Evolutionary conservation across 2,113 vertebrate species (phyloP), one percentile per base, ranked within the genome.

Genomic region (Dinomys branickii): DNA sequence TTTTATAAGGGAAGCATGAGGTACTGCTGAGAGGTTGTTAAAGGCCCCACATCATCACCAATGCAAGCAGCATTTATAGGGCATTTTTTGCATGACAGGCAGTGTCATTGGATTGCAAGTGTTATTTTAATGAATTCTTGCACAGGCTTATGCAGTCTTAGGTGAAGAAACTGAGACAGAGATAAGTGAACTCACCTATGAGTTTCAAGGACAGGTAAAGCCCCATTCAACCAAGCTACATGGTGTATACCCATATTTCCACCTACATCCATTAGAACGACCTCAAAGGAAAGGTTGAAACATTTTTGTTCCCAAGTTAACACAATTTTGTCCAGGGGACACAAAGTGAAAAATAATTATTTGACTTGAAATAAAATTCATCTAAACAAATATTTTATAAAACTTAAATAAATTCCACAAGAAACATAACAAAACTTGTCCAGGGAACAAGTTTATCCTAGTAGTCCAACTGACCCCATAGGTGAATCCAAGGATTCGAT

Each of bases 381-480:
- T 52, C 73, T 86, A 77, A 95, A 61, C 12, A 69, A 41, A 85
- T 50, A 24, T 81, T 22, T 94, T 65, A 85, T 17, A 88, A 92
- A 83, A 88, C 9, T 35, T 16, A 95, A 83, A 92, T 63, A 69
- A 67, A 88, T 52, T 41, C 11, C 14, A 69, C 1, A 85, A 52
- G 28, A 88, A 95, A 50, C 20, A 58, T 91, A 44, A 81, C 5
- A 20, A 86, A 88, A 41, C 54, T 1, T 50, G 4, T 19, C 67
- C 65, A 84, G 56, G 41, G 14, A 65, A 80, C 28, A 84, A 13
- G 67, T 63, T 83, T 69, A 58, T 65, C 65, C 58, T 24, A 56
- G 67, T 80, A 3, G 47, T 82, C 1, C 50, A 35, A 8, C 3
- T 86, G 71, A 26, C 7, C 30, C 38, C 63, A 81, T 28, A 52